Conservation (phyloP, 2,113 vertebrate species). For the Tricholaema leucomelas region DNA sequence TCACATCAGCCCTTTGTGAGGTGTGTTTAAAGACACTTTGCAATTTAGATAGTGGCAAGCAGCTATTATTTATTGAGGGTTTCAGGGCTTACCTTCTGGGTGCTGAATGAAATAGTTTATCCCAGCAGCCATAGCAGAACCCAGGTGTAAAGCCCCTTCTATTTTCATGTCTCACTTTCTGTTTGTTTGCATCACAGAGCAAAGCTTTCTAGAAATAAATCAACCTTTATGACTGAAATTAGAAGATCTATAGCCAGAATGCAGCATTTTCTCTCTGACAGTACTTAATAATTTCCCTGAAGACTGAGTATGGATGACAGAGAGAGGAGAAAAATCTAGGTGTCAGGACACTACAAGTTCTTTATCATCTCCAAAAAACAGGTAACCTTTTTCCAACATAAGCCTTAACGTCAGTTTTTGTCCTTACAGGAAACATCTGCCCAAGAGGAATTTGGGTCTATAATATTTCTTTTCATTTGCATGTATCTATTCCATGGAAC, state of each 20-base stretch:
- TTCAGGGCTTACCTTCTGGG: not conserved
- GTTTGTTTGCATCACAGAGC: not conserved
- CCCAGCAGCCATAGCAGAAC: not conserved
- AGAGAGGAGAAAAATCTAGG: not conserved
- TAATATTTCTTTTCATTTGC: not conserved
- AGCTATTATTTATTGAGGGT: not conserved
- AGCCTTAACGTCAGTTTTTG: not conserved
- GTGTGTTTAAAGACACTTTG: not conserved
- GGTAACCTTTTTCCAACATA: not conserved
- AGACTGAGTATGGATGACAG: fast-evolving
- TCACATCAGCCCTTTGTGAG: not conserved
- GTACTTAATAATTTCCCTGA: not conserved
- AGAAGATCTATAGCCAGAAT: not conserved
- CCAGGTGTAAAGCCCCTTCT: not conserved
- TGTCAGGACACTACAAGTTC: not conserved
- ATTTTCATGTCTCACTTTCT: not conserved
- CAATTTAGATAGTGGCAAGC: not conserved
- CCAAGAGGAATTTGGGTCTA: not conserved
- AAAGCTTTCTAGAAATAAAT: not conserved
- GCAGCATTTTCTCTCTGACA: not conserved
- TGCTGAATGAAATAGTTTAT: not conserved
- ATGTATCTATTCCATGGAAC: not conserved
- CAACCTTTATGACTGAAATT: not conserved
- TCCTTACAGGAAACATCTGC: not conserved
- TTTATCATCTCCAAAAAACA: not conserved